Percentiles rank a stretch among this genome's conserved stretches.
Evolutionary conservation across 2,888 invertebrate genomes (phyloP).

Genomic region (Tholera decimalis): DNA sequence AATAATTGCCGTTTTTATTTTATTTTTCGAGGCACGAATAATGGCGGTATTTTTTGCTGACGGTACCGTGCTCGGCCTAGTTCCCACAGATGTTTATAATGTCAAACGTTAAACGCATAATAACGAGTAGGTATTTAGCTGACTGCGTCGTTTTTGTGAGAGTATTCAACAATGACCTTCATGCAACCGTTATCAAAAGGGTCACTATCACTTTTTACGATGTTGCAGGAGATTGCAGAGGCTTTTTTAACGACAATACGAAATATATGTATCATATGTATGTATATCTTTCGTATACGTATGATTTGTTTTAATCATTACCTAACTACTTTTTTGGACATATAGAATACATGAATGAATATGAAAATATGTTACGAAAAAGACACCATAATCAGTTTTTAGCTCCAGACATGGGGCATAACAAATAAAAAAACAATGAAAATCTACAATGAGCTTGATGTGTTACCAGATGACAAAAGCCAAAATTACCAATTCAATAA

Average conservation of each 20-base stretch:
- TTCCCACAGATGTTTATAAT: slow-evolving; percentile 76
- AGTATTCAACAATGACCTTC: slow-evolving; percentile 55
- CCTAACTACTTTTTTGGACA: too few relatives aligned
- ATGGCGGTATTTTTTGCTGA: slow-evolving; percentile 65
- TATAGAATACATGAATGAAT: too few relatives aligned
- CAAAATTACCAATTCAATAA: background rate
- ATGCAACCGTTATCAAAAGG: slow-evolving; percentile 23
- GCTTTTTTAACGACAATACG: background rate
- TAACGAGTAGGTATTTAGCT: slow-evolving; percentile 58
- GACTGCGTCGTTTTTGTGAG: slow-evolving; percentile 40
- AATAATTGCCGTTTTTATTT: slow-evolving; percentile 38
- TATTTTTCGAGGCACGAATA: slow-evolving; percentile 36
- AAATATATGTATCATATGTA: too few relatives aligned
- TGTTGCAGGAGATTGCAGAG: background rate
- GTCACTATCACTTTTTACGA: slow-evolving; percentile 46
- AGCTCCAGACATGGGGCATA: too few relatives aligned
- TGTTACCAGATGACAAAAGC: background rate
- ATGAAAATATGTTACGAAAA: too few relatives aligned
- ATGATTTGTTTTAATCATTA: too few relatives aligned
- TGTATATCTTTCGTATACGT: too few relatives aligned
- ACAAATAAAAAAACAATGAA: background rate
- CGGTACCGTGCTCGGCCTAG: slow-evolving; percentile 73
- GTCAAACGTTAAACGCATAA: slow-evolving; percentile 73
- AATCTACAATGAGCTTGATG: background rate
- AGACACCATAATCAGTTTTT: too few relatives aligned